Base-by-base conservation (phyloP, 2,888 invertebrate species). In the Melitaea athalia region DNA sequence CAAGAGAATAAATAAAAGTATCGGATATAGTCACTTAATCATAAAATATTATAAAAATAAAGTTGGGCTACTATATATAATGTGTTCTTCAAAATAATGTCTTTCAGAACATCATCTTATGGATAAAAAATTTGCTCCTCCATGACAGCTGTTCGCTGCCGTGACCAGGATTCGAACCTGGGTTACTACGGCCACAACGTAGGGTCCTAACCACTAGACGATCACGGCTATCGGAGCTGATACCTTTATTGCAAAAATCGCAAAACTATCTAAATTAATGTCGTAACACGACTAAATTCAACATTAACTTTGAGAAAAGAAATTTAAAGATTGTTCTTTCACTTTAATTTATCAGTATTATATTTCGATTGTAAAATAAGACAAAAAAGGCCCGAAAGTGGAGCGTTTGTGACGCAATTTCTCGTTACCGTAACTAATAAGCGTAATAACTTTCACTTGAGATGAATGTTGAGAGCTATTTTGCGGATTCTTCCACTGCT, bases 151-250 rank as follows among this genome's bases (percentile, higher is more conserved):
- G 17, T 73, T 63, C 78, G 84, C 84, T 86, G 85, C 94, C 94
- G 94, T 94, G 94, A 94, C 94, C 94, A 94, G 94, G 94, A 94
- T 94, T 95, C 94, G 94, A 95, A 95, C 95, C 95, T 94, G 95
- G 95, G 95, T 95, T 95, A 94, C 94, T 94, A 94, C 95, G 95
- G 95, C 95, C 95, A 95, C 95, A 95, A 95, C 95, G 95, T 94
- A 94, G 94, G 94, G 94, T 95, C 94, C 95, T 95, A 94, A 95
- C 95, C 95, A 95, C 95, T 95, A 95, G 94, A 95, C 95, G 94
- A 95, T 95, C 94, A 94, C 79, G 79, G 78, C 78, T 77, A 45
- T 72, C 72, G 76, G 77, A 76, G 33, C 55, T 33, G 55, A 52
- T 52, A 52, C 12, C 12, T 31, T 52, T 11, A 12, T 24, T 52